These are phyloP conservation scores for Tetramorium parvispinum DNA, from an alignment of 1,140 invertebrate species.

Conservation along the genomic window DNA sequence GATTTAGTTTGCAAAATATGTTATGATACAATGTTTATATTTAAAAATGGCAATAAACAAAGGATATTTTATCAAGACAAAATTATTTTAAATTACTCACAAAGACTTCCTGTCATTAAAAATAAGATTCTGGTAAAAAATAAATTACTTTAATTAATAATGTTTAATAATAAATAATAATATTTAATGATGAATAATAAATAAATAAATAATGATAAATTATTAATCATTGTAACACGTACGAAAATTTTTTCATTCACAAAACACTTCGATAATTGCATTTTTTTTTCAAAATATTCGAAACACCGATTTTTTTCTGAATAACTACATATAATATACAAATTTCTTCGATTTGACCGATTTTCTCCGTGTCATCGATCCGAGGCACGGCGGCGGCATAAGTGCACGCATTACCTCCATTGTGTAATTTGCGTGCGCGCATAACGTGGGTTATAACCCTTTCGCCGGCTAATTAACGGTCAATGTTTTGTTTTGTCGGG, in stretches of 20 bases:
- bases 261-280: not conserved
- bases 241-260: not conserved
- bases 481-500: conserved; percentile 18
- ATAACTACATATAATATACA: not conserved
- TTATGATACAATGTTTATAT: not conserved
- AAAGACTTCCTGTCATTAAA: not conserved
- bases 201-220: not conserved
- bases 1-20: not conserved
- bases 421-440: conserved; percentile 14
- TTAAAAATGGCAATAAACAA: not conserved
- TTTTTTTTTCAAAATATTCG: not conserved
- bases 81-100: not conserved
- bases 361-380: conserved; percentile 27
- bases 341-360: not conserved
- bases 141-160: not conserved
- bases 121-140: not conserved
- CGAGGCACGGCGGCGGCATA: not conserved
- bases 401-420: conserved; percentile 22
- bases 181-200: too few relatives aligned
- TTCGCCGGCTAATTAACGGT: conserved; percentile 58
- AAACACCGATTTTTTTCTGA: not conserved
- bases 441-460: conserved; percentile 4
- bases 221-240: not conserved
- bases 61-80: not conserved
- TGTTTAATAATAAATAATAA: too few relatives aligned